Evolutionary conservation across 2,888 invertebrate genomes (phyloP).

Genomic region (Lasioglossum calceatum): DNA sequence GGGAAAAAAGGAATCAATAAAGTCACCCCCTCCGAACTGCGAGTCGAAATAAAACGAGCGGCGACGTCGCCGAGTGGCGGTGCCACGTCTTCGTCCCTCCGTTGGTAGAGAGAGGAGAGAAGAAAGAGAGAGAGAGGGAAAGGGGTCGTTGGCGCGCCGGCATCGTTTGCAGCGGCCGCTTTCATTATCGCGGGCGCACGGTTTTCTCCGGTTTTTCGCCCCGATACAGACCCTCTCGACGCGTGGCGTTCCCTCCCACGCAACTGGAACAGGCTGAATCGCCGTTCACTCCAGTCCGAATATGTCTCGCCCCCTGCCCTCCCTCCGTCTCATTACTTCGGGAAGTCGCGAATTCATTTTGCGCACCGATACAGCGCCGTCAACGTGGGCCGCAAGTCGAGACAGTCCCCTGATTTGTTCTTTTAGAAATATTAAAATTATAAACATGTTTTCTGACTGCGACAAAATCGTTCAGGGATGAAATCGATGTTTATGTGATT

Average conservation of each 20-base stretch:
- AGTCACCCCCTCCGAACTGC: constrained; percentile 57
- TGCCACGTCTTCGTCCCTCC: constrained; percentile 61
- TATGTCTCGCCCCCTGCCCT: not conserved
- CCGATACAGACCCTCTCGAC: constrained; percentile 12
- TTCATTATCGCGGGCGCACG: constrained; percentile 35
- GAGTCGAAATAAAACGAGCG: constrained; percentile 68
- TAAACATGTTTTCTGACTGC: too few species aligned
- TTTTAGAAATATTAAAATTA: too few species aligned
- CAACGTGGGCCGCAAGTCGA: too few species aligned
- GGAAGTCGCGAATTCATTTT: not conserved
- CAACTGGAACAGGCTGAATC: not conserved
- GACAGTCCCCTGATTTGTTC: too few species aligned
- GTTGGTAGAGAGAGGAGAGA: not conserved
- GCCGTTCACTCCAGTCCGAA: not conserved
- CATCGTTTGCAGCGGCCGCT: constrained; percentile 28
- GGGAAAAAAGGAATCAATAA: constrained; percentile 67
- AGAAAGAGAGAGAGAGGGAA: not conserved
- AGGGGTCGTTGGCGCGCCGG: constrained; percentile 8
- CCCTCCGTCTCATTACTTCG: not conserved
- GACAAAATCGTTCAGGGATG: too few species aligned
- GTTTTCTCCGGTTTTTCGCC: not conserved
- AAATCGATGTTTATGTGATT: too few species aligned
- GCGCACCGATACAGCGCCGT: not conserved
- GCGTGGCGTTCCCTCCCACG: not conserved
- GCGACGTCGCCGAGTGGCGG: constrained; percentile 76